Conservation (phyloP, 2,113 vertebrate species). For the Caranx ignobilis region DNA sequence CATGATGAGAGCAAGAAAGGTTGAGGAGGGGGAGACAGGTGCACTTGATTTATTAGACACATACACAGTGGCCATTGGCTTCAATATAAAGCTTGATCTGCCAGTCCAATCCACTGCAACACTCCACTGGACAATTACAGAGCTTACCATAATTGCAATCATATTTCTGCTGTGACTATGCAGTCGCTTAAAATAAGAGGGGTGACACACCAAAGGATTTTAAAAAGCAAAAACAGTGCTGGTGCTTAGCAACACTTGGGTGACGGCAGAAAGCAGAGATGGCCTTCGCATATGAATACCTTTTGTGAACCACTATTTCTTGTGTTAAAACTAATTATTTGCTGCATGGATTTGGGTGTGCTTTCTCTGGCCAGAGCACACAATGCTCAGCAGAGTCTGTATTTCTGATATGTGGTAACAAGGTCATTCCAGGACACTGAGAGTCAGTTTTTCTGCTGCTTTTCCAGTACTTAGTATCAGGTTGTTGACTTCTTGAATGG, state of each 20-base stretch:
- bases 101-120: not conserved
- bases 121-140: constrained; percentile 20
- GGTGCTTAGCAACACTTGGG: constrained; percentile 22
- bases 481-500: constrained; percentile 3
- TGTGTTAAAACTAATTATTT: not conserved
- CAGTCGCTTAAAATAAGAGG: not conserved
- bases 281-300: constrained; percentile 30
- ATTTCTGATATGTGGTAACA: constrained; percentile 2
- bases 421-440: constrained; percentile 11
- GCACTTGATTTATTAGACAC: constrained; percentile 75
- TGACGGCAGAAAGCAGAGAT: not conserved
- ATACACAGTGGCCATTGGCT: constrained; percentile 43
- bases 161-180: not conserved
- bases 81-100: constrained; percentile 20
- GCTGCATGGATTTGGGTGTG: not conserved
- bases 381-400: not conserved
- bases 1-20: constrained; percentile 14
- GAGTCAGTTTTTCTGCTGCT: not conserved
- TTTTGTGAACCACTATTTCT: constrained; percentile 3
- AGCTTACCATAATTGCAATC: not conserved
- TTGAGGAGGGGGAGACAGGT: constrained; percentile 9
- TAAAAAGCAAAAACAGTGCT: constrained; percentile 19
- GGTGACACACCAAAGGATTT: not conserved
- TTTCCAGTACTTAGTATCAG: not conserved
- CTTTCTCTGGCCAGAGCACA: too few relatives aligned